Evolutionary conservation across 2,113 vertebrate species (phyloP).

Genomic region (Hypanus sabinus): DNA sequence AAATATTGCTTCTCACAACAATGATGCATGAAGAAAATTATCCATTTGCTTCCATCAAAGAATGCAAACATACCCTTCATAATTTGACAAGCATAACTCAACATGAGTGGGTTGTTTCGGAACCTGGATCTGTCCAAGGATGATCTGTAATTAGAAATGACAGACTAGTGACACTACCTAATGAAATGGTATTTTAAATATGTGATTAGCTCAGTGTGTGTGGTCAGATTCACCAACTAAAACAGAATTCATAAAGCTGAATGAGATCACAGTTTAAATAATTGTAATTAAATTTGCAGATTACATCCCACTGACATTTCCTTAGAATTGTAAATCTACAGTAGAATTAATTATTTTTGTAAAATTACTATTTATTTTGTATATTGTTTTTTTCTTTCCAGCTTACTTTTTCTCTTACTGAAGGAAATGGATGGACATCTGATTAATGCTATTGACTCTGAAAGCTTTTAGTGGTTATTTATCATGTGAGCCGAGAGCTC

Average conservation of each 20-base stretch:
- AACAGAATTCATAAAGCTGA: not conserved
- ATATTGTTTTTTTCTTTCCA: slow-evolving; percentile 13
- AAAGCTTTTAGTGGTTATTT: slow-evolving; percentile 33
- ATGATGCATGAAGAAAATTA: not conserved
- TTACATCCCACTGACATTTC: not conserved
- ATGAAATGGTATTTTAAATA: not conserved
- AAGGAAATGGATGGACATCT: slow-evolving; percentile 10
- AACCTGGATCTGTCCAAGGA: not conserved
- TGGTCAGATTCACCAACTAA: not conserved
- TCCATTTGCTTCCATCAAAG: not conserved
- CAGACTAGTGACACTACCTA: not conserved
- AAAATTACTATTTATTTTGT: not conserved
- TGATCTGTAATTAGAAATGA: slow-evolving; percentile 10
- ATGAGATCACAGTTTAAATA: not conserved
- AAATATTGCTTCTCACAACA: not conserved
- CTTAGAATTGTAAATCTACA: not conserved
- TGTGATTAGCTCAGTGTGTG: not conserved
- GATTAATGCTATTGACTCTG: slow-evolving; percentile 27
- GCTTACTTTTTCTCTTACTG: not conserved
- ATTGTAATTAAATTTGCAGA: not conserved
- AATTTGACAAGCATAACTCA: slow-evolving; percentile 10
- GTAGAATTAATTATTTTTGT: not conserved
- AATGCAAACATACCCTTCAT: slow-evolving; percentile 10
- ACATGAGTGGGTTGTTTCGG: not conserved
- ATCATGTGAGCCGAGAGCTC: not conserved